These are phyloP conservation scores for Phrynocephalus versicolor DNA, from an alignment of 2,113 vertebrate species.

Conservation along the genomic window DNA sequence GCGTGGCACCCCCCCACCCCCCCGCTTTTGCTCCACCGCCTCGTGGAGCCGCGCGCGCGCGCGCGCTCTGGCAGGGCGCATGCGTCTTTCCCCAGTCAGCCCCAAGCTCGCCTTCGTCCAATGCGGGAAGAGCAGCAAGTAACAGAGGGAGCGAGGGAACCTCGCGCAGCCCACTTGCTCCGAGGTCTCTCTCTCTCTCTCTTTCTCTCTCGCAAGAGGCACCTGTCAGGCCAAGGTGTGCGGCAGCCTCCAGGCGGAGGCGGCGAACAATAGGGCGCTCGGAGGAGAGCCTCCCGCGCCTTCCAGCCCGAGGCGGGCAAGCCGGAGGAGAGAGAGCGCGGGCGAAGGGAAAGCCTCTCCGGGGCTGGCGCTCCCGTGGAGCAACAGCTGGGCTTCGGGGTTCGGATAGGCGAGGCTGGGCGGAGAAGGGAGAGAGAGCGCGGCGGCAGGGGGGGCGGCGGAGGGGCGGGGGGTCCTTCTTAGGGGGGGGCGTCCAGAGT, in stretches of 20 bases:
- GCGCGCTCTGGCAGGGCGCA: conserved; percentile 45
- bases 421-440: not conserved
- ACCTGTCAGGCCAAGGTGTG: conserved; percentile 58
- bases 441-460: too few relatives aligned
- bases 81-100: conserved; percentile 55
- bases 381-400: not conserved
- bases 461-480: conserved; percentile 45
- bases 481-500: not conserved
- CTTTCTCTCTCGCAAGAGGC: conserved; percentile 58
- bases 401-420: not conserved
- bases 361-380: not conserved
- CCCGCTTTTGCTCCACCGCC: not conserved
- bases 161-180: conserved; percentile 47
- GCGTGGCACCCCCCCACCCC: not conserved
- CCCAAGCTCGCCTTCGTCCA: conserved; percentile 55
- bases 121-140: conserved; percentile 66
- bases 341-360: not conserved
- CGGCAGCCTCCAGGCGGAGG: not conserved
- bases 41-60: not conserved
- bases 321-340: not conserved
- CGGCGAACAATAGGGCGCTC: conserved; percentile 25
- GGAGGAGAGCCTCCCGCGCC: not conserved
- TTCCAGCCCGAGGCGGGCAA: too few relatives aligned
- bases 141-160: conserved; percentile 70
- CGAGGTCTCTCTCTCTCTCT: too few relatives aligned